These are phyloP conservation scores for Venusia cambrica DNA, from an alignment of 2,888 invertebrate genomes.

Conservation along the genomic window DNA sequence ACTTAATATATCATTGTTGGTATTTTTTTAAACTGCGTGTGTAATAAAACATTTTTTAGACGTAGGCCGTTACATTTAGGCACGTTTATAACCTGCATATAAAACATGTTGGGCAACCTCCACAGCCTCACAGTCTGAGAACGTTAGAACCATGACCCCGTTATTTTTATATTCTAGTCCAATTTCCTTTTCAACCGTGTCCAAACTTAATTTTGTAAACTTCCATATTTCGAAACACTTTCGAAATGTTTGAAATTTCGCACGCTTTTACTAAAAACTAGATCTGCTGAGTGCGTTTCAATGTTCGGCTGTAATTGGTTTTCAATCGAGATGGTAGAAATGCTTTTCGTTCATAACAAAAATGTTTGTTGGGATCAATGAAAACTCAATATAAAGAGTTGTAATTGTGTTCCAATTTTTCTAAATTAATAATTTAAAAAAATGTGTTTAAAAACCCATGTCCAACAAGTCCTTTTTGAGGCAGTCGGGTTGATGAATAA, in stretches of 20 bases:
- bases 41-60: too few relatives aligned
- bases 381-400: too few relatives aligned
- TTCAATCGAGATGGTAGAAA: constrained; percentile 1
- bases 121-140: constrained; percentile 46
- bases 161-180: constrained; percentile 66
- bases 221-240: constrained; percentile 61
- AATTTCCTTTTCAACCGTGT: constrained; percentile 66
- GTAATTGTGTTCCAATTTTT: too few relatives aligned
- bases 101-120: constrained; percentile 47
- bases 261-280: constrained; percentile 50
- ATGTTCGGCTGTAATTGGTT: constrained; percentile 18
- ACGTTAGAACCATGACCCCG: constrained; percentile 59
- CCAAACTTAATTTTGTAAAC: constrained; percentile 60
- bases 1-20: too few relatives aligned
- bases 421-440: too few relatives aligned
- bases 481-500: too few relatives aligned
- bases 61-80: constrained; percentile 24
- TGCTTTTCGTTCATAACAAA: constrained; percentile 7
- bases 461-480: too few relatives aligned
- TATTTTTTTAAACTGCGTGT: too few relatives aligned
- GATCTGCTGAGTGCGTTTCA: constrained; percentile 17
- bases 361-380: too few relatives aligned
- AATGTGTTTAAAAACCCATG: too few relatives aligned
- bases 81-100: constrained; percentile 34
- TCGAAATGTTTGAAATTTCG: constrained; percentile 54